phyloP scores from a whole-genome alignment of 2,113 vertebrate genomes.

The Hystrix cristata region DNA sequence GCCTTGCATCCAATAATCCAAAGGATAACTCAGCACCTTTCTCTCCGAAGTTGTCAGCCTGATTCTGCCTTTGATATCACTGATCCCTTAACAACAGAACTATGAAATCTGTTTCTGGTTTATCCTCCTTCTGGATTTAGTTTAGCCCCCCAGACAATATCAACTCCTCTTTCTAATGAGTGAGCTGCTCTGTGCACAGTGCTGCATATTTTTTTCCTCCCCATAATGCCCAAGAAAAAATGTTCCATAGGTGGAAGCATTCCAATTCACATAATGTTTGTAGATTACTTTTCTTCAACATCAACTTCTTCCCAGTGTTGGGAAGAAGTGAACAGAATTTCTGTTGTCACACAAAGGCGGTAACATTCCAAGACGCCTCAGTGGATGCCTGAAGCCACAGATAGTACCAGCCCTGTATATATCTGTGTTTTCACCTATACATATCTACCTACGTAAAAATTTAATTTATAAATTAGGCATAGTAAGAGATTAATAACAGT shows the following conservation, averaged over 20 bases:
- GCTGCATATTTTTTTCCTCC: background rate
- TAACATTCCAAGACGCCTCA: background rate
- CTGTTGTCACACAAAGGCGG: background rate
- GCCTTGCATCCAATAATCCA: background rate
- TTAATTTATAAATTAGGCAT: background rate
- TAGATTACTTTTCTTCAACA: slow-evolving; percentile 25
- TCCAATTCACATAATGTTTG: background rate
- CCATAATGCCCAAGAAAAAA: background rate
- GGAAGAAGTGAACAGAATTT: background rate
- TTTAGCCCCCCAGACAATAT: background rate
- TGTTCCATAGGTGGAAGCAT: background rate
- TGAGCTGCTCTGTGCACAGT: background rate
- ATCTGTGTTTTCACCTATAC: background rate
- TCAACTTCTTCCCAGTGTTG: background rate
- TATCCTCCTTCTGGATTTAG: slow-evolving; percentile 2
- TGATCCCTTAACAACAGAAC: background rate
- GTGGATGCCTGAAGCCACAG: background rate
- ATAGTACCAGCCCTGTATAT: background rate
- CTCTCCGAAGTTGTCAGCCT: background rate
- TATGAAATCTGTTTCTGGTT: background rate
- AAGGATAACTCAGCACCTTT: background rate
- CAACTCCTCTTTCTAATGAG: background rate
- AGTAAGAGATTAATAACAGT: background rate
- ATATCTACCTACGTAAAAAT: background rate
- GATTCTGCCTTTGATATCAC: background rate